Conservation (phyloP, 2,888 invertebrate genomes). For the Proisotoma minuta region DNA sequence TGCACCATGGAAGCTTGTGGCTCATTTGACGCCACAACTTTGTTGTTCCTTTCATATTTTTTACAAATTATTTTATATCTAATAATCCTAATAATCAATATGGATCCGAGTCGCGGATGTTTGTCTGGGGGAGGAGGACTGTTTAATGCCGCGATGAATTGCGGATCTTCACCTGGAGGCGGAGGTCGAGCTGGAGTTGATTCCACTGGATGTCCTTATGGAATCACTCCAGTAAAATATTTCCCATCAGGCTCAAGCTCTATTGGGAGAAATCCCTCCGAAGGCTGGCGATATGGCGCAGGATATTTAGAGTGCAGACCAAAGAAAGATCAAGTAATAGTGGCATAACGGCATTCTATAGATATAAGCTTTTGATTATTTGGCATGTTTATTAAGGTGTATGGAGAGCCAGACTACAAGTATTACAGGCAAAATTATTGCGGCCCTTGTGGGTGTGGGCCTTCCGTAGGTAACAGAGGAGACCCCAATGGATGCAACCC, state of each 20-base stretch:
- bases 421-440: conserved; percentile 24
- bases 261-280: conserved; percentile 12
- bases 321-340: conserved; percentile 9
- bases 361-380: too few relatives aligned
- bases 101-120: too few relatives aligned
- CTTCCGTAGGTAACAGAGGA: conserved; percentile 12
- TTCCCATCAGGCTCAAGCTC: conserved; percentile 14
- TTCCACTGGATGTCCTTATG: conserved; percentile 12
- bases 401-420: conserved; percentile 26
- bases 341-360: too few relatives aligned
- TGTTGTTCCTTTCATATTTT: too few relatives aligned
- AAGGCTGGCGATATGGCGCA: conserved; percentile 28
- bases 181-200: neutral
- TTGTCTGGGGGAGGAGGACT: too few relatives aligned
- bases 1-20: too few relatives aligned
- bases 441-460: conserved; percentile 23
- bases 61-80: too few relatives aligned
- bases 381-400: conserved; percentile 11
- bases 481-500: conserved; percentile 26
- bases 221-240: conserved; percentile 7
- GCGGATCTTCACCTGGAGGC: neutral
- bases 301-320: conserved; percentile 18
- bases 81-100: too few relatives aligned
- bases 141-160: too few relatives aligned
- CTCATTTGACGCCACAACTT: too few relatives aligned